Evolutionary conservation across 1,140 invertebrate genomes (phyloP).

Genomic region (Subanguina moxae): DNA sequence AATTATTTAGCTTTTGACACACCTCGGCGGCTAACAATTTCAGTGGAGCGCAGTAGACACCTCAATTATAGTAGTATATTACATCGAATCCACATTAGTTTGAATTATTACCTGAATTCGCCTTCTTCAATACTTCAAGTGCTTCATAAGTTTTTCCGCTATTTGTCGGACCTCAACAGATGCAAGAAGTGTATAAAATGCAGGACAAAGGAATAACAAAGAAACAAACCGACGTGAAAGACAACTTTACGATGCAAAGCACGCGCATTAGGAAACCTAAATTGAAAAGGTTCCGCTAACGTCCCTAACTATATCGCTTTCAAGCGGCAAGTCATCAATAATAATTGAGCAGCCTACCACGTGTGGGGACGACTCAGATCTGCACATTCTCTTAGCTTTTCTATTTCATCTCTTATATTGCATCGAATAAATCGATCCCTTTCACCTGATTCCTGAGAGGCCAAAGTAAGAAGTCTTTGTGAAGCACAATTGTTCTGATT

Average conservation of each 20-base stretch:
- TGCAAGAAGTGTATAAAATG: slow-evolving; percentile 2
- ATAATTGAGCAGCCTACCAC: no score
- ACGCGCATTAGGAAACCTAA: slow-evolving; percentile 70
- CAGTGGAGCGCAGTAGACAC: slow-evolving; percentile 96
- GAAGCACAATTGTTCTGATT: no score
- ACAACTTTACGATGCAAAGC: slow-evolving; percentile 82
- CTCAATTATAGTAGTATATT: slow-evolving; percentile 58
- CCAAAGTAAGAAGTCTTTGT: no score
- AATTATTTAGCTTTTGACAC: slow-evolving; percentile 78
- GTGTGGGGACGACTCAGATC: no score
- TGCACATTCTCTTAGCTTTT: no score
- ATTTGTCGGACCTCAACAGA: slow-evolving; percentile 78
- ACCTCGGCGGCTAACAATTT: slow-evolving; percentile 92
- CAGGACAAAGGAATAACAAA: neutral
- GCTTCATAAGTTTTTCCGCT: slow-evolving; percentile 98
- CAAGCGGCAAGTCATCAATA: no score
- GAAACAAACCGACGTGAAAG: slow-evolving; percentile 76
- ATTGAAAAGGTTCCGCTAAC: no score
- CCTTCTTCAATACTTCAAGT: slow-evolving; percentile 76
- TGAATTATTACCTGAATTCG: slow-evolving; percentile 76
- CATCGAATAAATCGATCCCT: no score
- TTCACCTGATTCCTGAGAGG: no score
- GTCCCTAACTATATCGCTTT: no score
- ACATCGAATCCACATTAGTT: neutral
- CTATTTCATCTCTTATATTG: no score